Evolutionary conservation across 2,888 invertebrate species (phyloP), one percentile per base, ranked within the genome.

Genomic region (Lomographa bimaculata): DNA sequence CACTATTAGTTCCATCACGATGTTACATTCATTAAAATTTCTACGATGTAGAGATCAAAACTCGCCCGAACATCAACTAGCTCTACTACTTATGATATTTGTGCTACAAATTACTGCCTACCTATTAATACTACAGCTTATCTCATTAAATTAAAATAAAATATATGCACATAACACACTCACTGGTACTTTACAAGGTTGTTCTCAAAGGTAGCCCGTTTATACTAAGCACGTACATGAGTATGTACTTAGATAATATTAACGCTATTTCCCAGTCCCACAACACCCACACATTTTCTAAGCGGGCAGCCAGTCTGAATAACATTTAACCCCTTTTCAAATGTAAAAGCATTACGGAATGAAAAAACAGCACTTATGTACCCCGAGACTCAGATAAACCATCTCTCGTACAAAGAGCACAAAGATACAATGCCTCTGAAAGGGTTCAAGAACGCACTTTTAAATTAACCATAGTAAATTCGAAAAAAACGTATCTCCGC

Each of bases 371-470:
- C 85, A 89, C 89, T 89, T 83, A 89, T 89, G 85, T 87, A 87
- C 89, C 85, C 80, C 76, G 82, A 84, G 84, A 85, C 77, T 79
- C 75, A 79, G 89, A 89, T 89, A 89, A 89, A 87, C 85, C 85
- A 89, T 89, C 89, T 86, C 85, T 60, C 67, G 84, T 85, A 89
- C 89, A 89, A 89, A 87, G 89, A 81, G 81, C 78, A 89, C 89
- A 89, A 89, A 86, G 89, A 89, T 89, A 89, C 89, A 89, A 89
- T 89, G 80, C 89, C 85, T 86, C 86, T 86, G 87, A 89, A 89
- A 89, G 89, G 89, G 89, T 89, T 89, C 89, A 89, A 89, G 86
- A 89, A 86, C 89, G 86, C 84, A 87, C 86, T 89, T 89, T 89
- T 87, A 87, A 87, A 89, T 89, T 89, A 89, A 87, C 82, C 77